Conservation (phyloP, 2,888 invertebrate genomes). For the Pseudococcus jackbeardsleyi region DNA sequence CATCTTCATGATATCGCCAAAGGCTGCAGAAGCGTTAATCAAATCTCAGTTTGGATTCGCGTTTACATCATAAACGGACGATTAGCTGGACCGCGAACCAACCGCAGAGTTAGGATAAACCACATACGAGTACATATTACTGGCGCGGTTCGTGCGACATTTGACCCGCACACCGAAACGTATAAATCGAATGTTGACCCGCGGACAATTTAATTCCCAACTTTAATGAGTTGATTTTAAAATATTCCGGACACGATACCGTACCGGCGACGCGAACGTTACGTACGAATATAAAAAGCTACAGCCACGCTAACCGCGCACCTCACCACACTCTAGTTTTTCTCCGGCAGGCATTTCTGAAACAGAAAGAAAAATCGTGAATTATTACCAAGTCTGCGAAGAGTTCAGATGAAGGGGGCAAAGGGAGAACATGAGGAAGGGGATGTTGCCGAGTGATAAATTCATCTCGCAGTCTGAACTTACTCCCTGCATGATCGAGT, state of each 20-base stretch:
- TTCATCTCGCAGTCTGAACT: neutral
- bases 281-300: neutral
- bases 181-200: conserved; percentile 37
- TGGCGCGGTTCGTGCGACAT: neutral
- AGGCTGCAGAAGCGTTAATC: conserved; percentile 4
- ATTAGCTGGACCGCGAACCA: conserved; percentile 36
- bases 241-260: conserved; percentile 27
- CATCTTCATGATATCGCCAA: conserved; percentile 34
- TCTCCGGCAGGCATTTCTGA: conserved; percentile 20
- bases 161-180: neutral
- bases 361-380: conserved; percentile 40
- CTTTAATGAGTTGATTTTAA: conserved; percentile 14
- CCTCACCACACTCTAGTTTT: conserved; percentile 17
- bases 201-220: conserved; percentile 39
- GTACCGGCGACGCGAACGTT: too few species aligned
- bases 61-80: conserved; percentile 54
- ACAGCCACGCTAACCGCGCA: neutral
- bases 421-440: neutral
- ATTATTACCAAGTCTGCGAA: neutral
- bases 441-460: neutral
- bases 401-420: neutral
- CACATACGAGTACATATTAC: conserved; percentile 47
- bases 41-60: conserved; percentile 44
- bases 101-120: conserved; percentile 48
- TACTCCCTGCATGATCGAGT: conserved; percentile 26